Base-by-base conservation (phyloP, 2,888 invertebrate species). In the Pemphredon lugubris region DNA sequence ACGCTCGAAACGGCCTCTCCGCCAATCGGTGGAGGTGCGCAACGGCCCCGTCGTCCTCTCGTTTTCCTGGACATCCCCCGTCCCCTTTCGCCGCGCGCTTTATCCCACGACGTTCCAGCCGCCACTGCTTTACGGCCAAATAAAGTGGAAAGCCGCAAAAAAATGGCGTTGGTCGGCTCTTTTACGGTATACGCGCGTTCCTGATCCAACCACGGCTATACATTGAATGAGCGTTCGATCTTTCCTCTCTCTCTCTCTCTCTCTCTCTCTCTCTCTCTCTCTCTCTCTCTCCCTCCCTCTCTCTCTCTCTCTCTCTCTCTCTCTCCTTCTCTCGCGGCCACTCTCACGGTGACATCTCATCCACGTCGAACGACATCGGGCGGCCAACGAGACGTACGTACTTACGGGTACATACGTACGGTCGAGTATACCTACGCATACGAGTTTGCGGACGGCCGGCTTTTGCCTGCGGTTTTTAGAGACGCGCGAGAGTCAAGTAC, bases 111-210 rank as follows among this genome's bases (percentile, higher is more conserved):
- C 58, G 61, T 65, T 21, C 26, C 18, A 40, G 45, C 65, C 48
- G 26, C 32, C 37, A 50, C 50, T 64, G 53, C 57, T 69, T 73
- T 72, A 68, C 68, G 72, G 72, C 44, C 69, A 26, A 76, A 75
- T 76, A 64, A 67, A 72, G 63, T 40, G 42, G 63, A 66, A 55
- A 57, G 60, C 39, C 63, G 72, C 60, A 66, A 73, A 70, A 73
- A 73, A 71, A 70, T 67, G 55, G 45, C 64, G 40, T 42, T 55
- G 55, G 44, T 51, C 37, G 61, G 39, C 60, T 67, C 70, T 75
- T 72, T 72, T 68, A 75, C 61, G 61, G 53, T 61, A 40, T 40
- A 64, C 58, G 47, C 63, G 18, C 42, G 63, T 63, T 58, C 40
- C 30, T 23, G 58, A 30, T 51, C 21, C 73, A 26, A 45, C 63